phyloP scores from a whole-genome alignment of 2,797 vertebrate genomes.

The Gallinago stenura region DNA sequence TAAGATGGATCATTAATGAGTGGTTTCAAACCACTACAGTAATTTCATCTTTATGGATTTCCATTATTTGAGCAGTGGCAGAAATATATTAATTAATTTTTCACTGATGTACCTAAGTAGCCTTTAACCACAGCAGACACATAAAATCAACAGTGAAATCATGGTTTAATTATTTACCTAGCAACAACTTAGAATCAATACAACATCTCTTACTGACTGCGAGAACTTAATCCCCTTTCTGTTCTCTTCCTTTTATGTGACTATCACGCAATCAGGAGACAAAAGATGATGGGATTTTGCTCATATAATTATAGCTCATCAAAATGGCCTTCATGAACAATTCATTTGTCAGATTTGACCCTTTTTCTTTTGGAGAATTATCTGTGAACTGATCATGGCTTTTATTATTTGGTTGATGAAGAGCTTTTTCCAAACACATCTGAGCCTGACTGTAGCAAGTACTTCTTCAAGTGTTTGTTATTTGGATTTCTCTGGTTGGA shows the following conservation, averaged over 20 bases:
- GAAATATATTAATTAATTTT: slow-evolving; percentile 73
- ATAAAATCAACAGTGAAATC: slow-evolving; percentile 63
- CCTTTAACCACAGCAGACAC: slow-evolving; percentile 51
- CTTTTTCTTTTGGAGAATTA: not conserved
- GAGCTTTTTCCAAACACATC: slow-evolving; percentile 9
- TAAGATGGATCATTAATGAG: slow-evolving; percentile 12
- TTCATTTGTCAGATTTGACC: slow-evolving; percentile 18
- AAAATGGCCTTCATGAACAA: slow-evolving; percentile 31
- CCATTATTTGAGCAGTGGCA: slow-evolving; percentile 25
- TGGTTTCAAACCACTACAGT: slow-evolving; percentile 6
- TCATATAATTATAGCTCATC: slow-evolving; percentile 45
- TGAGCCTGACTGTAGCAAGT: not conserved
- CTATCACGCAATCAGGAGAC: slow-evolving; percentile 38
- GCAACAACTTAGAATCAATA: slow-evolving; percentile 59
- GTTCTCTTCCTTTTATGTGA: slow-evolving; percentile 11
- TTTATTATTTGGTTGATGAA: slow-evolving; percentile 43
- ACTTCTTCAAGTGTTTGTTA: not conserved
- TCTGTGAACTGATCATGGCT: slow-evolving; percentile 20
- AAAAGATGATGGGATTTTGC: not conserved
- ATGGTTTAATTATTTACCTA: slow-evolving; percentile 70
- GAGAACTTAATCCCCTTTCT: slow-evolving; percentile 19
- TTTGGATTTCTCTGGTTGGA: not conserved
- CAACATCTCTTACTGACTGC: not conserved
- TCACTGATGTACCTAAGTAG: slow-evolving; percentile 38
- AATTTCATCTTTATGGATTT: slow-evolving; percentile 56